phyloP scores from a whole-genome alignment of 2,113 vertebrate genomes.

The Struthidea cinerea region DNA sequence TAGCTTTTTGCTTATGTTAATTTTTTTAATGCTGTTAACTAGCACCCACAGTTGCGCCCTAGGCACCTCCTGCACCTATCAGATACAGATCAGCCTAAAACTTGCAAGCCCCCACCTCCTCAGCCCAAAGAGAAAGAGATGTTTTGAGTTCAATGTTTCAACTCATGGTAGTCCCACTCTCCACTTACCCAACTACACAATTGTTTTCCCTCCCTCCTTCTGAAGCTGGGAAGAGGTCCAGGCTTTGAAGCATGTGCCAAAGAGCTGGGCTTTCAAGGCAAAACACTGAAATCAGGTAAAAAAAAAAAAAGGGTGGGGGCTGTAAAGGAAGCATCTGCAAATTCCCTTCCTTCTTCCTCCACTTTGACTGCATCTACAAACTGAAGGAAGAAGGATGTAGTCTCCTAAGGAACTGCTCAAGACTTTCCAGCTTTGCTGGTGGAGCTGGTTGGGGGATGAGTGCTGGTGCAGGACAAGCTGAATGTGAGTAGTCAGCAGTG shows the following conservation, averaged over 20 bases:
- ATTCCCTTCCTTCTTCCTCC: neutral
- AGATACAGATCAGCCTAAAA: neutral
- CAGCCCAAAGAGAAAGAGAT: neutral
- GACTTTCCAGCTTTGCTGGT: conserved; percentile 49
- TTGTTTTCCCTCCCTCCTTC: neutral
- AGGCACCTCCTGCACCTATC: neutral
- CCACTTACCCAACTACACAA: neutral
- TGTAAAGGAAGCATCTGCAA: neutral
- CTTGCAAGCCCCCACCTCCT: neutral
- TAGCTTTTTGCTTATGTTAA: neutral
- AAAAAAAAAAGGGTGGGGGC: neutral
- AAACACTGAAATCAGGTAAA: neutral
- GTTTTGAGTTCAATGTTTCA: neutral
- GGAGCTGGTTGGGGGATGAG: conserved; percentile 9
- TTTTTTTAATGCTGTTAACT: neutral
- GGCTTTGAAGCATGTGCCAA: neutral
- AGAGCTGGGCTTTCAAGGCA: neutral
- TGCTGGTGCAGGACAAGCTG: neutral
- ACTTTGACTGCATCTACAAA: neutral
- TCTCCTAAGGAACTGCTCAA: neutral
- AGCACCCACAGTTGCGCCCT: neutral
- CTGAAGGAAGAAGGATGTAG: neutral
- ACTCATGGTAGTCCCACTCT: neutral
- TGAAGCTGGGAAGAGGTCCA: neutral
- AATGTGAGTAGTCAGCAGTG: neutral